Base-by-base conservation (phyloP, 2,888 invertebrate genomes). In the Drosophila parthenogenetica region DNA sequence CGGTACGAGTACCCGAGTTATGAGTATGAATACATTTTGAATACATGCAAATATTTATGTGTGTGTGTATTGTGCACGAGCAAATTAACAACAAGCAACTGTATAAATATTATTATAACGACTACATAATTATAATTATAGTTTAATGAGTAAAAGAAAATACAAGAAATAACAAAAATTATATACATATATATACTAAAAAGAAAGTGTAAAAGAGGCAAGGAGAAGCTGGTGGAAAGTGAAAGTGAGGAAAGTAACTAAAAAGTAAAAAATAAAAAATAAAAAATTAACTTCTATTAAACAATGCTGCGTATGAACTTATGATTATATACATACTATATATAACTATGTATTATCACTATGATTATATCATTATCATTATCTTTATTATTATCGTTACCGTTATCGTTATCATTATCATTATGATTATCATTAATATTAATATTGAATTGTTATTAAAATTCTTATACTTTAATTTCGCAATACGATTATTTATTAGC, bases 291-390 rank as follows among this genome's bases (percentile, higher is more conserved):
- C 76, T 79, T 87, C 76, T 76, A 82, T 79, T 85, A 51, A 80
- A 83, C 50, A 87, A 83, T 89, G 90, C 91, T 90, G 90, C 90
- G 90, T 90, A 89, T 82, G 89, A 90, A 90, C 91, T 90, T 90
- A 90, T 90, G 91, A 90, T 89, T 83, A 86, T 74, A 83, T 82
- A 73, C 81, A 85, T 83, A 86, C 86, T 88, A 82, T 71, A 76
- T 66, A 76, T 69, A 49, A 81, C 65, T 74, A 66, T 77, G 73
- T 78, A 75, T 77, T 71, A 73, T 57, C 59, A 68, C 46, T 64
- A 69, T 73, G 68, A 74, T 71, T 69, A 71, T 66, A 71, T 66
- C 19, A 61, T 66, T 51, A 40, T 51, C 29, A 59, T 77, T 67
- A 70, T 68, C 62, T 62, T 67, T 48, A 77, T 71, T 64, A 65